Conservation (phyloP, 2,113 vertebrate genomes). For the Tringa solitaria region DNA sequence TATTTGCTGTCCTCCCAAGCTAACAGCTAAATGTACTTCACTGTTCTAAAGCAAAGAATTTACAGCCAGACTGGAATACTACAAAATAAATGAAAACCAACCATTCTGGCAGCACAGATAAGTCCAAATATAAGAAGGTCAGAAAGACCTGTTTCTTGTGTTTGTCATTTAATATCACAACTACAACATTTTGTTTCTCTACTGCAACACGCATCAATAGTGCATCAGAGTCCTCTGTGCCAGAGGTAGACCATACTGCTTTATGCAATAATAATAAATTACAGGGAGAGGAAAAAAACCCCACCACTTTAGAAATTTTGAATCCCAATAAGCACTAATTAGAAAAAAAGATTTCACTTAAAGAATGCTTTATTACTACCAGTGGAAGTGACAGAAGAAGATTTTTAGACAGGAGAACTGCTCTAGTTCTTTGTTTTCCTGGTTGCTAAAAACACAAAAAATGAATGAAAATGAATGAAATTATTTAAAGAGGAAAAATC, state of each 20-base stretch:
- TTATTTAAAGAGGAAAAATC: not conserved
- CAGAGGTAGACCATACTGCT: not conserved
- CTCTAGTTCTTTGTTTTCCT: not conserved
- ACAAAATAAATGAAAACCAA: not conserved
- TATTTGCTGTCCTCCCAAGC: not conserved
- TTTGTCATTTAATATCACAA: not conserved
- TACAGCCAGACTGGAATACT: not conserved
- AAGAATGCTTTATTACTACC: not conserved
- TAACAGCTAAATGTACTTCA: not conserved
- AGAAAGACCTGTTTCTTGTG: not conserved
- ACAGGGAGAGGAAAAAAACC: not conserved
- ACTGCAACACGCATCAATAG: not conserved
- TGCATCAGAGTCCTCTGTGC: not conserved
- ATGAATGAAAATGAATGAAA: not conserved
- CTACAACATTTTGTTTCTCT: not conserved
- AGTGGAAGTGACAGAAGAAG: not conserved
- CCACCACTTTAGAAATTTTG: not conserved
- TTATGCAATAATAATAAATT: not conserved
- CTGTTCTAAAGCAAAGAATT: not conserved
- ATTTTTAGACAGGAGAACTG: not conserved
- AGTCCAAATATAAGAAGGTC: not conserved
- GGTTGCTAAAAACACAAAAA: not conserved
- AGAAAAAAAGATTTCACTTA: not conserved
- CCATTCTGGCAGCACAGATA: not conserved
- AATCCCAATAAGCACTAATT: not conserved